Percentiles rank a stretch among this genome's conserved stretches.
Evolutionary conservation across 2,888 invertebrate genomes (phyloP).

Genomic region (Meiosimyza decipiens): DNA sequence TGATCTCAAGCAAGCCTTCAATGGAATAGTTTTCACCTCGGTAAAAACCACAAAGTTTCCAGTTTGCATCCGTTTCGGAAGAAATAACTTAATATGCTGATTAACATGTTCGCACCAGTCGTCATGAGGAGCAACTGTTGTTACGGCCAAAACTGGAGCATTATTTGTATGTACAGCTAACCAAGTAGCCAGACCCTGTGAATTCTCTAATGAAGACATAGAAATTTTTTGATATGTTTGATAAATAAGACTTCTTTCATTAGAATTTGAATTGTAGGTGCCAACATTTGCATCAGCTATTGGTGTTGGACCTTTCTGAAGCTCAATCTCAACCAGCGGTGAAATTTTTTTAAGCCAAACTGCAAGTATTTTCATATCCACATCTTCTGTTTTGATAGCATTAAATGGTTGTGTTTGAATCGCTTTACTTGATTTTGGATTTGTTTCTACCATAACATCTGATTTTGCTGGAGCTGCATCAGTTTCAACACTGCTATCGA

Average conservation of each 20-base stretch:
- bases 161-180: constrained; percentile 63
- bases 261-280: constrained; percentile 38
- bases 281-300: constrained; percentile 41
- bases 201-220: constrained; percentile 48
- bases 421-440: constrained; percentile 48
- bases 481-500: constrained; percentile 58
- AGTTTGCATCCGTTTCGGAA: constrained; percentile 57
- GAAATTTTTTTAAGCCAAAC: constrained; percentile 68
- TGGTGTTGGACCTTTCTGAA: constrained; percentile 64
- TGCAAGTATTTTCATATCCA: constrained; percentile 67
- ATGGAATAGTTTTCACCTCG: constrained; percentile 54
- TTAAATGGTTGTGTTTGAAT: constrained; percentile 65
- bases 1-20: constrained; percentile 60
- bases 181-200: constrained; percentile 61
- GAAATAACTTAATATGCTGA: constrained; percentile 57
- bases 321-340: constrained; percentile 67
- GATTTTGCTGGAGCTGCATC: constrained; percentile 51
- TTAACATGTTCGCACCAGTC: constrained; percentile 65
- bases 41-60: constrained; percentile 56
- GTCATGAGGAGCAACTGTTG: constrained; percentile 59
- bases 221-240: constrained; percentile 60
- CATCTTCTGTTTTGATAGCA: constrained; percentile 38
- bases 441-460: constrained; percentile 53
- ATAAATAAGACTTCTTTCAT: constrained; percentile 48
- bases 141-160: constrained; percentile 59